Conservation (phyloP, 2,888 invertebrate genomes). For the Ommatoiulus sabulosus region DNA sequence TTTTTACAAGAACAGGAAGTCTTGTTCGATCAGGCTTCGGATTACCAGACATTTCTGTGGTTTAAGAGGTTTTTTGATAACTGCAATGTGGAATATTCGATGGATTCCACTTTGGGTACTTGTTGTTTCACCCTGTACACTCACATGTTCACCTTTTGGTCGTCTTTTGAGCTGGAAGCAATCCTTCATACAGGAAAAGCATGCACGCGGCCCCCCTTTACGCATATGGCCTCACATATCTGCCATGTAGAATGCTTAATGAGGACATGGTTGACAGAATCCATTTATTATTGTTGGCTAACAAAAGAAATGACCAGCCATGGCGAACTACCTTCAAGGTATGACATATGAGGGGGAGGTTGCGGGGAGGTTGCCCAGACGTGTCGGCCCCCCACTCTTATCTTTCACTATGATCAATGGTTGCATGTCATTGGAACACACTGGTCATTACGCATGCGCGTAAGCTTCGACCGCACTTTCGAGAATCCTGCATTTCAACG, state of each 20-base stretch:
- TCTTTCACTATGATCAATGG: conserved; percentile 27
- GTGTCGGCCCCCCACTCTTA: conserved; percentile 20
- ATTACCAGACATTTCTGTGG: no score
- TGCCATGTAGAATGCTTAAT: conserved; percentile 22
- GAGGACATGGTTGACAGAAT: conserved; percentile 28
- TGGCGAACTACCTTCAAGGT: conserved; percentile 34
- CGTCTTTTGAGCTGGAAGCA: neutral
- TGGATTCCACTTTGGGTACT: neutral
- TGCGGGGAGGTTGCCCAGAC: neutral
- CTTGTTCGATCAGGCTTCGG: no score
- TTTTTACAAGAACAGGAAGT: no score
- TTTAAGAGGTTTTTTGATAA: no score
- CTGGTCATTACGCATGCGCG: conserved; percentile 5
- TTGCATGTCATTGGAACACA: neutral
- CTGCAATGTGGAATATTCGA: no score
- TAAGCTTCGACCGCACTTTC: neutral
- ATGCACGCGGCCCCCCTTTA: neutral
- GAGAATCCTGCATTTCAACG: neutral
- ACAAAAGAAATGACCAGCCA: conserved; percentile 28
- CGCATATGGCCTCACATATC: neutral
- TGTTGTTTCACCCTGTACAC: neutral
- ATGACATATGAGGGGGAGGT: conserved; percentile 28
- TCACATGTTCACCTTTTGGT: neutral
- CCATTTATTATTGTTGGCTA: conserved; percentile 28
- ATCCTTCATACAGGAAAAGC: conserved; percentile 6